These are phyloP conservation scores for Notechis scutatus DNA, from an alignment of 2,113 vertebrate species.

Conservation along the genomic window DNA sequence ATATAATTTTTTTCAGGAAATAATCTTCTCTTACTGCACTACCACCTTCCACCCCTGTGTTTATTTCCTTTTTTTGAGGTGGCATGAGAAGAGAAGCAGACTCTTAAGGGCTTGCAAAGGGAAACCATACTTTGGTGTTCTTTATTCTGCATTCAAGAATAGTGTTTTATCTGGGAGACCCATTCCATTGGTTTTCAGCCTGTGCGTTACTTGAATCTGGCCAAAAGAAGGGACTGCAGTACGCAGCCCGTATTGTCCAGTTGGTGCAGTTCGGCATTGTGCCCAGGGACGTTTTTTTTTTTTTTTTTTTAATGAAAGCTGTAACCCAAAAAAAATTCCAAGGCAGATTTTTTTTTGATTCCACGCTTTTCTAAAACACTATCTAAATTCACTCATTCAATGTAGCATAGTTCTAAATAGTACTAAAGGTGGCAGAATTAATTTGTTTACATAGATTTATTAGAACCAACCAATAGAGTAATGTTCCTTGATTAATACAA, in stretches of 20 bases:
- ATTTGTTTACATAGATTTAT: background rate
- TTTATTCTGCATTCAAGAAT: background rate
- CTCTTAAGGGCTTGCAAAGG: background rate
- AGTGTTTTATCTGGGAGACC: background rate
- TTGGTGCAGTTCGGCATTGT: background rate
- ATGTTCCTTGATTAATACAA: background rate
- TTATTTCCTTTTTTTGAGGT: background rate
- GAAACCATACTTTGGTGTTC: background rate
- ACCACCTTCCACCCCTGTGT: background rate
- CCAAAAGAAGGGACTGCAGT: background rate
- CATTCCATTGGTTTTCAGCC: background rate
- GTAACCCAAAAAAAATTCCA: background rate
- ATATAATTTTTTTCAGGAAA: background rate
- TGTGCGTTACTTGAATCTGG: background rate
- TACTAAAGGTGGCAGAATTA: background rate
- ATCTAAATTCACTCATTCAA: background rate
- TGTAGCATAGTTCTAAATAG: background rate
- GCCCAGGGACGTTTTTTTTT: background rate
- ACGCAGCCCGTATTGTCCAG: background rate
- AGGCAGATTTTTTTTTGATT: background rate
- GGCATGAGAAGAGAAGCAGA: background rate
- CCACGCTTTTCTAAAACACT: background rate
- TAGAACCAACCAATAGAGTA: background rate
- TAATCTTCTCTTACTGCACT: background rate
- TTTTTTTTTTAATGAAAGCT: background rate